Evolutionary conservation across 2,797 vertebrate genomes (phyloP), one percentile per base, ranked within the genome.

Genomic region (Picus viridis): DNA sequence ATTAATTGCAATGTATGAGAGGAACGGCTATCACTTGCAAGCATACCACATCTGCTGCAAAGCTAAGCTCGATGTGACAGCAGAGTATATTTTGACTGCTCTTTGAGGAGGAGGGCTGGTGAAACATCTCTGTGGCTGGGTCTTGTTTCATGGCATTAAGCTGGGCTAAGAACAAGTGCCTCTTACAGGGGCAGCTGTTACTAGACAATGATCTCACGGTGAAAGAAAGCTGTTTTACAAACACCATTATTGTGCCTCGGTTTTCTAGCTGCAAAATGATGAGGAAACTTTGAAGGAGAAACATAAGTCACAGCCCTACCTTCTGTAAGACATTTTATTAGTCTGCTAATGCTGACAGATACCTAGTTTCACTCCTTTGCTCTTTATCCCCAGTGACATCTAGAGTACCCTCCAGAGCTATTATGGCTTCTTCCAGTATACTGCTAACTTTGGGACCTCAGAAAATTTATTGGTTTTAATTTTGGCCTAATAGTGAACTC

Each of bases 1-100:
- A 93, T 94, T 94, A 93, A 92, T 94, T 87, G 86, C 73, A 47
- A 5, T 54, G 7, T 83, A 53, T 68, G 95, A 87, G 59, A 83
- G 78, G 81, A 43, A 43, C 5, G 41, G 51, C 78, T 87, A 57
- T 86, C 67, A 10, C 83, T 93, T 84, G 85, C 78, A 91, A 75
- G 51, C 22, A 20, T 1, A 36, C 10, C 61, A 15, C 29, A 39
- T 92, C 92, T 94, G 77, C 82, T 68, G 77, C 2, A 11, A 56
- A 70, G 73, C 56, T 17, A 22, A 84, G 79, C 67, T 80, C 39
- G 1, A 1, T 0, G 2, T 26, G 70, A 7, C 14, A 72, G 75
- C 69, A 71, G 76, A 51, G 36, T 17, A 20, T 23, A 9, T 69
- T 79, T 62, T 80, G 83, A 29, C 41, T 67, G 57, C 32, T 36